Conservation (phyloP, 1,140 invertebrate species). For the Drosophila carrolli region DNA sequence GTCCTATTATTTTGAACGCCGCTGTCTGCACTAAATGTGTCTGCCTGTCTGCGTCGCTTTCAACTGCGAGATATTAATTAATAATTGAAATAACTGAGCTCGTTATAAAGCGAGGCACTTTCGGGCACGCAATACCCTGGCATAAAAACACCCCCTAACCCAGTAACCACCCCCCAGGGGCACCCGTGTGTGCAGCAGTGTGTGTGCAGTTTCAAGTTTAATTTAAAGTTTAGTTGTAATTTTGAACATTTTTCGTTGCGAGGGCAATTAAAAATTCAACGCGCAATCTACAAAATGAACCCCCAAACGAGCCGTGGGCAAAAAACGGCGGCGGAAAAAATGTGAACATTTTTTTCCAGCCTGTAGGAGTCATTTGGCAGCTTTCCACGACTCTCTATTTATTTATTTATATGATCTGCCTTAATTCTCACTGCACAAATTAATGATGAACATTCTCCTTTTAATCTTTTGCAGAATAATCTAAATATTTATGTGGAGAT, state of each 20-base stretch:
- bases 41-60: slow-evolving; percentile 29
- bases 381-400: slow-evolving; percentile 18
- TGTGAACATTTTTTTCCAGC: slow-evolving; percentile 5
- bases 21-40: slow-evolving; percentile 6
- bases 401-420: slow-evolving; percentile 31
- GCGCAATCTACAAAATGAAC: slow-evolving; percentile 60
- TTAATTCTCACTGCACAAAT: slow-evolving; percentile 19
- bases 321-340: slow-evolving; percentile 4
- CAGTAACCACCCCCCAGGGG: slow-evolving; percentile 2
- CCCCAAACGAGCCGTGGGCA: slow-evolving; percentile 4
- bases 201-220: slow-evolving; percentile 58
- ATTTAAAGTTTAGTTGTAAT: slow-evolving; percentile 73
- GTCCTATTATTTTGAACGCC: background rate
- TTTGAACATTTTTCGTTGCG: slow-evolving; percentile 60
- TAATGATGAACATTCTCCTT: slow-evolving; percentile 11
- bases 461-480: slow-evolving; percentile 24
- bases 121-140: slow-evolving; percentile 28
- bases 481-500: slow-evolving; percentile 1
- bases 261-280: slow-evolving; percentile 76
- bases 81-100: slow-evolving; percentile 71
- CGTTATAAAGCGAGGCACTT: slow-evolving; percentile 52
- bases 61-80: slow-evolving; percentile 73
- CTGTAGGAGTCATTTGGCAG: slow-evolving; percentile 12
- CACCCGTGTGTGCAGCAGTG: slow-evolving; percentile 4
- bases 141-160: background rate